Base-by-base conservation (phyloP, 2,797 vertebrate species). In the Sparidentex hasta region DNA sequence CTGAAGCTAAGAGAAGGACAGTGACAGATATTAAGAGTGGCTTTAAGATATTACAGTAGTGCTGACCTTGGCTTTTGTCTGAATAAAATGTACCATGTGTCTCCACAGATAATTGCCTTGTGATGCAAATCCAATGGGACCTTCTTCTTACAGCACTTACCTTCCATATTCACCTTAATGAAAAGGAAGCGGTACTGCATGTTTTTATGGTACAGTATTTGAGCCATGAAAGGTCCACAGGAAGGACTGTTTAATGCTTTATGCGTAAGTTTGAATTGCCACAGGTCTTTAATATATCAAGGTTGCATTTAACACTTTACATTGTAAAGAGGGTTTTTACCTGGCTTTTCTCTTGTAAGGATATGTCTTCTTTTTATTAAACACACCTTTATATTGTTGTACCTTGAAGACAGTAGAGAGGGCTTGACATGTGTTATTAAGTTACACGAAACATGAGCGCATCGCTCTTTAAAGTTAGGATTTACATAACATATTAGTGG, bases 61-160 rank as follows among this genome's bases (percentile, higher is more conserved):
- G 71, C 73, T 86, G 83, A 88, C 87, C 81, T 86, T 89, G 82
- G 71, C 78, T 83, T 87, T 84, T 81, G 81, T 79, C 68, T 81
- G 59, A 78, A 79, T 87, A 80, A 87, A 83, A 76, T 82, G 59
- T 65, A 87, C 75, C 4, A 9, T 66, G 76, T 75, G 82, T 71
- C 76, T 78, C 77, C 75, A 80, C 70, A 80, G 75, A 73, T 84
- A 88, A 87, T 87, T 86, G 82, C 74, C 72, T 76, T 76, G 66
- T 74, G 80, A 73, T 51, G 47, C 6, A 21, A 16, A 66, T 79
- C 74, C 57, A 78, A 54, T 2, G 74, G 54, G 68, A 59, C 41
- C 48, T 27, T 59, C 73, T 71, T 41, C 50, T 69, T 29, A 73
- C 16, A 71, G 61, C 57, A 70, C 67, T 48, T 67, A 61, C 51